These are phyloP conservation scores for Pteropus alecto DNA, from an alignment of 2,113 vertebrate species.

Conservation along the genomic window DNA sequence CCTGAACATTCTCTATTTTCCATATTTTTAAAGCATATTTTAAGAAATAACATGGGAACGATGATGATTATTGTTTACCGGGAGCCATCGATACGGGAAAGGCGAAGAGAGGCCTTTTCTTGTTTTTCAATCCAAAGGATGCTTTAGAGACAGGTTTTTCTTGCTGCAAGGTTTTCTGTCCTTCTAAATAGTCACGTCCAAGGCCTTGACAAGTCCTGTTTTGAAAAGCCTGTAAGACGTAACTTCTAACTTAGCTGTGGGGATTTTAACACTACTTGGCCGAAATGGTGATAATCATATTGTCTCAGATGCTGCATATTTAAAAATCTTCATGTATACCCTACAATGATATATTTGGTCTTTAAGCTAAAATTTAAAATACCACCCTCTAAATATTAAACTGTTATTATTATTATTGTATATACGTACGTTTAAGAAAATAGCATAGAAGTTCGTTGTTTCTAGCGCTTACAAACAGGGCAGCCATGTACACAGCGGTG, in stretches of 20 bases:
- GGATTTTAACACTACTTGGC: background rate
- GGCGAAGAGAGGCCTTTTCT: background rate
- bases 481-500: background rate
- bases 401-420: background rate
- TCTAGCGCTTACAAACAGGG: background rate
- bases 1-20: background rate
- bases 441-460: background rate
- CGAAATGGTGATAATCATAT: background rate
- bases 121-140: background rate
- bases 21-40: background rate
- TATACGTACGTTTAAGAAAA: background rate
- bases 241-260: background rate
- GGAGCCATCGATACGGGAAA: background rate
- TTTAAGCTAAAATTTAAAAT: constrained; percentile 15
- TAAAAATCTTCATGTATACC: background rate
- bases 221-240: background rate
- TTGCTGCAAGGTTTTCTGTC: background rate
- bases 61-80: background rate
- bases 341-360: background rate
- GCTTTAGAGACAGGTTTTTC: background rate
- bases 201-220: background rate
- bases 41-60: background rate
- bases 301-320: background rate
- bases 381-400: background rate
- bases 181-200: background rate